Conservation (phyloP, 2,113 vertebrate genomes). For the Tachysurus fulvidraco region DNA sequence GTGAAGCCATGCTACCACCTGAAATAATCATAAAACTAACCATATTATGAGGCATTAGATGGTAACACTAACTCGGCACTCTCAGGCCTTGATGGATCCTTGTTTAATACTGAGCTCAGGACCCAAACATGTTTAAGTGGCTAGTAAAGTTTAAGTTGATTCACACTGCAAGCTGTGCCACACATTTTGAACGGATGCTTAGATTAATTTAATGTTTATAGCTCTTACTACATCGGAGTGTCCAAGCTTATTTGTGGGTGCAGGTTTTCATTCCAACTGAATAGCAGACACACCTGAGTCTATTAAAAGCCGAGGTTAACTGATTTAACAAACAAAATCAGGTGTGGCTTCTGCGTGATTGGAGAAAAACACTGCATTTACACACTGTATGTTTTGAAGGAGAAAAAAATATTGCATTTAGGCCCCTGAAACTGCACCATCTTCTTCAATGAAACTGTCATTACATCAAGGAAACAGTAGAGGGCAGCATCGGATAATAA, state of each 20-base stretch:
- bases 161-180: background rate
- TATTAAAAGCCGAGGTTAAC: too few relatives aligned
- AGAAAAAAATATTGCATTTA: background rate
- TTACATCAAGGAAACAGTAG: constrained; percentile 32
- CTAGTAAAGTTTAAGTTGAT: background rate
- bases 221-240: too few relatives aligned
- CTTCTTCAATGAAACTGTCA: background rate
- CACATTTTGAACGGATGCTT: background rate
- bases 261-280: too few relatives aligned
- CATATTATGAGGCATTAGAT: background rate
- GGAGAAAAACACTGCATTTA: too few relatives aligned
- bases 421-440: background rate
- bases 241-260: too few relatives aligned
- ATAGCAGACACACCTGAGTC: too few relatives aligned
- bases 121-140: background rate
- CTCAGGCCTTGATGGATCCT: background rate
- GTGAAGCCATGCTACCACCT: too few relatives aligned
- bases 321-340: too few relatives aligned
- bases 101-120: background rate
- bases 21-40: background rate
- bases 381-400: too few relatives aligned
- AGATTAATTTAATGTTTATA: background rate
- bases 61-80: background rate
- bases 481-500: constrained; percentile 39
- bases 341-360: too few relatives aligned